Base-by-base conservation (phyloP, 2,113 vertebrate species). In the Hippocampus comes region DNA sequence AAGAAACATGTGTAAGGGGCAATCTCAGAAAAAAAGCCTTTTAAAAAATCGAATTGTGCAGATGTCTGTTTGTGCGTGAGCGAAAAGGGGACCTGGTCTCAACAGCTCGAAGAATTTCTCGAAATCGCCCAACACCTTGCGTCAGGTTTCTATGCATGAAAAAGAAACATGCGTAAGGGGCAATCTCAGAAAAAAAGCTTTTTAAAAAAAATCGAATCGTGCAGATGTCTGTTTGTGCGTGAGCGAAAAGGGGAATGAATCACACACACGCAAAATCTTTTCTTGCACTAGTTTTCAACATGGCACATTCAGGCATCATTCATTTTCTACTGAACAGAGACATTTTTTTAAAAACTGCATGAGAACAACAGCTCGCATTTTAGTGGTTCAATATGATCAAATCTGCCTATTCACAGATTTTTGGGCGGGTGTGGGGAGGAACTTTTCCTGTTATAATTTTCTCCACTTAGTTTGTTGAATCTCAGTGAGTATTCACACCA, bases 21-120 rank as follows among this genome's bases (percentile, higher is more conserved):
- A 57, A 25, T 57, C n/a, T 59, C 23, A 25, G 0, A 25, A 8
- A 61, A 34, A 60, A 59, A 59, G 2, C 3, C 9, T 25, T 14
- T 57, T 0, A 57, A 57, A 9, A 59, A 5, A 25, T 17, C 7
- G 2, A 51, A n/a, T 21, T 2, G 3, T 23, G 23, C 21, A 3
- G 10, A 5, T 15, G 12, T 57, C 10, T 12, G 23, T 27, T 21
- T 56, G 53, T 23, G 9, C 3, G 20, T 18, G 49, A 18, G 21
- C 21, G 11, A 59, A n/a, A n/a, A n/a, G n/a, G n/a, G n/a, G n/a
- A n/a, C 89, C 97, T 95, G 46, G 94, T 99, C 88, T 99, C 97
- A 0, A 99, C 89, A 3, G 97, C 97, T 78, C 97, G 93, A 83
- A 99, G 94, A 87, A 99, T 93, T 89, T 99, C 96, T 82, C 97